Percentiles rank a stretch among this genome's conserved stretches.
phyloP scores from a whole-genome alignment of 2,888 invertebrate genomes.

The Chrysolina americana region DNA sequence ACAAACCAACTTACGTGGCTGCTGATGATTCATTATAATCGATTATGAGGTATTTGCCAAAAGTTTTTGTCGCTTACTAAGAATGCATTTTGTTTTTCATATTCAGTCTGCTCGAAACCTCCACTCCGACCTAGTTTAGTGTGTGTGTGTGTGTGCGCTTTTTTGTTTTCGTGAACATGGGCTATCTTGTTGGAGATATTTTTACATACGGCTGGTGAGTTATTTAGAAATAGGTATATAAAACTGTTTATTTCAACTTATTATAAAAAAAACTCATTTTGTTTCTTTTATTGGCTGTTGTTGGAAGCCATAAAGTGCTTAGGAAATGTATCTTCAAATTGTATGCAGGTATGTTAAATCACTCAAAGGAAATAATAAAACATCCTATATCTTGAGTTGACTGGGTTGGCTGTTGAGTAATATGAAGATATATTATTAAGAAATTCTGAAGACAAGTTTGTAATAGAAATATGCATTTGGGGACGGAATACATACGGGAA shows the following conservation, averaged over 20 bases:
- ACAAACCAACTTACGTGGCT: background rate
- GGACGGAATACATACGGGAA: background rate
- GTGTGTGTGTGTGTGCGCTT: background rate
- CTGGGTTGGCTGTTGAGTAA: too few species aligned
- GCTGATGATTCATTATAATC: background rate
- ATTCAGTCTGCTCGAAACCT: constrained; percentile 1
- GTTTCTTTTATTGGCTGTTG: too few species aligned
- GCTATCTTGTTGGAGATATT: constrained; percentile 5
- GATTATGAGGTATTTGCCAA: constrained; percentile 9
- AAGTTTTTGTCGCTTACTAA: background rate
- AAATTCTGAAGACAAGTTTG: too few species aligned
- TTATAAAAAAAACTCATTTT: background rate
- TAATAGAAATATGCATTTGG: background rate
- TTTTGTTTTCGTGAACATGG: constrained; percentile 13
- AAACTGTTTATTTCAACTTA: background rate
- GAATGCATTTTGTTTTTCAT: constrained; percentile 2
- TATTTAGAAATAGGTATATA: background rate
- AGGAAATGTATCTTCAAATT: too few species aligned
- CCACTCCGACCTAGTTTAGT: background rate
- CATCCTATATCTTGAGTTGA: too few species aligned
- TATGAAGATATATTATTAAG: too few species aligned
- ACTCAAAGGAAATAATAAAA: too few species aligned
- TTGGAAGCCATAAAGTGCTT: too few species aligned
- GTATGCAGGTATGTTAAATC: too few species aligned
- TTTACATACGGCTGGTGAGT: constrained; percentile 2